Base-by-base conservation (phyloP, 2,797 vertebrate species). In the Sphenopsis melanotis region DNA sequence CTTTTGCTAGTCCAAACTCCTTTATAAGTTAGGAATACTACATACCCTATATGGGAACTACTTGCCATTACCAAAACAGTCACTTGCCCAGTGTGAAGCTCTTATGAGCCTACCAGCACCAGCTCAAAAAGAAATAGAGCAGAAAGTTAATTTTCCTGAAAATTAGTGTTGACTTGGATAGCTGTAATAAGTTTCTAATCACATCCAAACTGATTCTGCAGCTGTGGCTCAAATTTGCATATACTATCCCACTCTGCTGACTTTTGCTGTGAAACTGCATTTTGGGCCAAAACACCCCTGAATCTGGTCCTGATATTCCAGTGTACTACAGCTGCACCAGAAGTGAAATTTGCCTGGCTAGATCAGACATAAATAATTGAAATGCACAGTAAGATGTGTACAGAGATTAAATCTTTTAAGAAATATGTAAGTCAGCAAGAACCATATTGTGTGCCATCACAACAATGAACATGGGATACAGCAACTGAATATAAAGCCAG, bases 61-160 rank as follows among this genome's bases (percentile, higher is more conserved):
- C 19, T 49, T 59, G 47, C 69, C 57, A 36, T 46, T 82, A 82
- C 30, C 12, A 47, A 64, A 93, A 69, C 23, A 61, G 56, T 56
- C 52, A 36, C 22, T 84, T 60, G 68, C 29, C 74, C 36, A 15
- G 15, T 76, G 27, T 37, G 63, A 57, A 92, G 66, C 57, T 52
- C 76, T 88, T 83, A 63, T 1, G 44, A 91, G 41, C 26, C 63
- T 66, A 78, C 12, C 27, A 94, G 68, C 26, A 59, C 20, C 46
- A 87, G 61, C 32, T 57, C 75, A 88, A 57, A 82, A 82, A 79
- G 70, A 87, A 94, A 87, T 12, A 83, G 74, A 88, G 70, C 63
- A 91, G 91, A 88, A 94, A 78, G 91, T 52, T 82, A 93, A 83
- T 88, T 84, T 93, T 90, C 72, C 91, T 95, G 70, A 93, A 93